Base-by-base conservation (phyloP, 2,888 invertebrate genomes). In the Limnephilus auricula region DNA sequence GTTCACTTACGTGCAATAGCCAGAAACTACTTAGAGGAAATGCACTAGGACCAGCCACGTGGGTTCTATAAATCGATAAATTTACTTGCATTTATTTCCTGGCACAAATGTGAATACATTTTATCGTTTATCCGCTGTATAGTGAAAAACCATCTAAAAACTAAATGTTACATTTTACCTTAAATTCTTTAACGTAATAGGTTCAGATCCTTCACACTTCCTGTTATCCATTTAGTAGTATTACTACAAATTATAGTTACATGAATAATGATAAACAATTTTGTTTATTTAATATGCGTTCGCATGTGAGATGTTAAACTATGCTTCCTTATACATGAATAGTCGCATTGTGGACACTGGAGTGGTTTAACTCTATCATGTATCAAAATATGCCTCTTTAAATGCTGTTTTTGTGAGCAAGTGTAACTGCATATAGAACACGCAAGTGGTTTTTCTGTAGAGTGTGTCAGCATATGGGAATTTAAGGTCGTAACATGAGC, bases 401-500 rank as follows among this genome's bases (percentile, higher is more conserved):
- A 79, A 82, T 89, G 25, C 6, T 30, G 34, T n/a, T 31, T 32
- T 31, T n/a, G 18, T 0, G 37, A 18, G 18, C 79, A 89, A n/a
- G 31, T 89, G 9, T 40, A 50, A 2, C 30, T 31, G 25, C 89
- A 90, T 18, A 50, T 12, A 5, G n/a, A n/a, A 34, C 89, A 90
- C 15, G 31, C 32, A 40, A 50, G 82, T 0, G 83, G 45, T 32
- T 90, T 90, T 5, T 65, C 65, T 0, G 50, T 82, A 2, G n/a
- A 34, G 32, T 90, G 90, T 13, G 78, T 90, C 31, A 90, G 31
- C 65, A 25, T 86, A 25, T 90, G 86, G 5, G 15, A 18, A 30
- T 90, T 86, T 30, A 90, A 34, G 15, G 31, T 37, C 0, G 32
- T 82, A 34, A 34, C 37, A 25, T 31, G 31, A 25, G 82, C 25